Evolutionary conservation across 2,797 vertebrate species (phyloP).

Genomic region (Manis javanica): DNA sequence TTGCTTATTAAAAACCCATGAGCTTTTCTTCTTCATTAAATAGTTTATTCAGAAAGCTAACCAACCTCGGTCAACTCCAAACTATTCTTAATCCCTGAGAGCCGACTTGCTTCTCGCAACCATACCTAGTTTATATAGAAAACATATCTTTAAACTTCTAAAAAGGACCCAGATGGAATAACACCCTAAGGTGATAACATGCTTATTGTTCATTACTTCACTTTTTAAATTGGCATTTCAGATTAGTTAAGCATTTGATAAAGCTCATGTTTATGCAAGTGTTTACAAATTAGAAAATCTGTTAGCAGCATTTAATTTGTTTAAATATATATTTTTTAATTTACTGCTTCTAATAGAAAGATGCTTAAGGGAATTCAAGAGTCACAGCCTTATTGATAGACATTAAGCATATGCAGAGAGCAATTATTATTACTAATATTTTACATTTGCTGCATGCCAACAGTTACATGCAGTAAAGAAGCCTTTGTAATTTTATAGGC

Average conservation of each 20-base stretch:
- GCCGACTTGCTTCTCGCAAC: conserved; percentile 66
- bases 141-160: conserved; percentile 24
- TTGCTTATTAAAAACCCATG: conserved; percentile 81
- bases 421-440: conserved; percentile 73
- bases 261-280: conserved; percentile 77
- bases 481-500: neutral
- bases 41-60: conserved; percentile 81
- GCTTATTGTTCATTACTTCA: conserved; percentile 74
- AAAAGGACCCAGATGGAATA: conserved; percentile 6
- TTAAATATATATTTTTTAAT: conserved; percentile 64
- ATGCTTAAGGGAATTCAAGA: conserved; percentile 71
- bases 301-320: conserved; percentile 70
- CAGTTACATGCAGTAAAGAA: neutral
- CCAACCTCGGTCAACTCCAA: conserved; percentile 78
- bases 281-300: conserved; percentile 73
- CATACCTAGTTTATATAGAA: conserved; percentile 56
- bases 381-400: conserved; percentile 61
- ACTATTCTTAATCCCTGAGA: conserved; percentile 68
- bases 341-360: conserved; percentile 41
- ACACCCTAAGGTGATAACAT: conserved; percentile 47
- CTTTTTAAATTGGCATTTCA: conserved; percentile 78
- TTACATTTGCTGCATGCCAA: neutral
- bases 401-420: conserved; percentile 49
- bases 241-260: conserved; percentile 80
- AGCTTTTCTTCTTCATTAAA: conserved; percentile 79